Evolutionary conservation across 2,888 invertebrate genomes (phyloP).

Genomic region (Chymomyza amoena): DNA sequence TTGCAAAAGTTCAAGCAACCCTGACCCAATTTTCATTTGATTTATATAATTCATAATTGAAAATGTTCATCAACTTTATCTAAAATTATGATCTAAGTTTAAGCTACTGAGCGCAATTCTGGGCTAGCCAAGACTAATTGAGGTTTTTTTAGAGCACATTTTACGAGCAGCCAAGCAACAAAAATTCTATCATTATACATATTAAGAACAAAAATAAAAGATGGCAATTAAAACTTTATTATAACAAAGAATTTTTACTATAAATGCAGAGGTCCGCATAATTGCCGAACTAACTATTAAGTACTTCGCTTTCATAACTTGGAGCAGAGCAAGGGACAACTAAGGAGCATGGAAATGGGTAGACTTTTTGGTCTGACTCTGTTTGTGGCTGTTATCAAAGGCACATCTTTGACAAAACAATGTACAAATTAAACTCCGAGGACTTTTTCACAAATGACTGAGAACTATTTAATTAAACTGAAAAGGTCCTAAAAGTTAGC

Average conservation of each 20-base stretch:
- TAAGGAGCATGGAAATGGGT: neutral
- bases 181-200: constrained; percentile 7
- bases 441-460: constrained; percentile 42
- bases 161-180: neutral
- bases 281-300: neutral
- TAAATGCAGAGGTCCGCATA: neutral
- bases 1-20: neutral
- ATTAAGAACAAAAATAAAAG: constrained; percentile 6
- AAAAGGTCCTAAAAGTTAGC: neutral
- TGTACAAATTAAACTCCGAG: constrained; percentile 38
- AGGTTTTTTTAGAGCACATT: neutral
- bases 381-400: constrained; percentile 8
- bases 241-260: constrained; percentile 9
- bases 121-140: neutral
- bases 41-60: constrained; percentile 25
- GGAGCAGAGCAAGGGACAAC: neutral
- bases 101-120: neutral
- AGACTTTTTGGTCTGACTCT: neutral
- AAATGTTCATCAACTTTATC: constrained; percentile 32
- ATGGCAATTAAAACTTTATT: constrained; percentile 57
- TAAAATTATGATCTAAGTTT: constrained; percentile 36
- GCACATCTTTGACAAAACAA: constrained; percentile 8
- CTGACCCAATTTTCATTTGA: neutral
- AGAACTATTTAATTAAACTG: constrained; percentile 48
- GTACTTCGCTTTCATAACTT: neutral